phyloP scores from a whole-genome alignment of 2,888 invertebrate genomes.

The Pristionchus mayeri region DNA sequence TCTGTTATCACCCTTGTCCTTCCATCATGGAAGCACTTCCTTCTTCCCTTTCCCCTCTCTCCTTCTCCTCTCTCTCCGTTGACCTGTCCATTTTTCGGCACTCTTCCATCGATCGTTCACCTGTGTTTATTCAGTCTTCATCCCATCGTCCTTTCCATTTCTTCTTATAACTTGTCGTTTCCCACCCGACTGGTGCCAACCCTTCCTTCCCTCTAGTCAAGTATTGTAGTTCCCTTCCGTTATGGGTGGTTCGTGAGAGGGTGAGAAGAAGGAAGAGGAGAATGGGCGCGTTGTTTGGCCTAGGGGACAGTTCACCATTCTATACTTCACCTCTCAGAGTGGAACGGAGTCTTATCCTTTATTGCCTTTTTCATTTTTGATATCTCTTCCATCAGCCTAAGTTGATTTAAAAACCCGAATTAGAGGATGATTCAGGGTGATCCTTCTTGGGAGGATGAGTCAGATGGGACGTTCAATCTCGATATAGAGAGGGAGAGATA shows the following conservation, averaged over 20 bases:
- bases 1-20: not conserved
- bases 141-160: too few relatives aligned
- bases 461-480: not conserved
- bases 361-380: not conserved
- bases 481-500: not conserved
- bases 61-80: not conserved
- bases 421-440: not conserved
- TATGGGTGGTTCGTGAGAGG: not conserved
- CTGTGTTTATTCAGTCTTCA: too few relatives aligned
- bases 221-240: not conserved
- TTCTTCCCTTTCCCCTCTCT: not conserved
- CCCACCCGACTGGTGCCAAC: too few relatives aligned
- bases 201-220: not conserved
- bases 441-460: constrained; percentile 4
- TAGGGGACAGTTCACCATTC: not conserved
- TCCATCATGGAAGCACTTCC: not conserved
- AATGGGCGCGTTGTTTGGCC: constrained; percentile 3
- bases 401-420: not conserved
- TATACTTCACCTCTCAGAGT: not conserved
- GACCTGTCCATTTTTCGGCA: constrained; percentile 23
- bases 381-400: not conserved
- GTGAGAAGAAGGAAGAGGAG: not conserved
- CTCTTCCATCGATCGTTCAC: constrained; percentile 32
- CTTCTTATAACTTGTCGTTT: too few relatives aligned
- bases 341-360: not conserved